Conservation (phyloP, 2,113 vertebrate genomes). For the Nyctereutes procyonoides region DNA sequence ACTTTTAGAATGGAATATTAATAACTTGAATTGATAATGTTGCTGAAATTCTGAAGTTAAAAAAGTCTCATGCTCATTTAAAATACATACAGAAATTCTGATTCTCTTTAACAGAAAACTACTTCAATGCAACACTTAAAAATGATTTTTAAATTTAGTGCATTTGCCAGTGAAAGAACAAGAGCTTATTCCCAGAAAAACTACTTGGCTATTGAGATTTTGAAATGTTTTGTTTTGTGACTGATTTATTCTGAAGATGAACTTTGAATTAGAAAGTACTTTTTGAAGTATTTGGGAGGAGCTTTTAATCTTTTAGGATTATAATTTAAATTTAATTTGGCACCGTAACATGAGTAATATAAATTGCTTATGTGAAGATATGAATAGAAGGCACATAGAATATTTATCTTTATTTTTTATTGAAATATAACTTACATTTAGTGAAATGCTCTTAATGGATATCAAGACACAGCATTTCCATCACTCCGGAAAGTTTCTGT, state of each 20-base stretch:
- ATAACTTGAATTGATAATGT: not conserved
- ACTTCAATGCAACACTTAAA: not conserved
- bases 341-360: not conserved
- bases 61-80: not conserved
- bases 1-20: not conserved
- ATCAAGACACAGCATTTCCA: not conserved
- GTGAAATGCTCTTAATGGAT: not conserved
- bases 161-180: not conserved
- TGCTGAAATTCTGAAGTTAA: not conserved
- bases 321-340: not conserved
- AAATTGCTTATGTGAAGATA: not conserved
- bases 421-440: not conserved
- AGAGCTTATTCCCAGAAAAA: not conserved
- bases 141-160: not conserved
- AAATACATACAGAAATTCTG: not conserved
- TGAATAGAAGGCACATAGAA: not conserved
- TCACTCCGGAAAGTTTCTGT: not conserved
- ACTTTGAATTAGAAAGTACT: not conserved
- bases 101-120: not conserved
- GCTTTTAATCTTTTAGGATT: not conserved
- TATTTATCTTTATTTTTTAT: not conserved
- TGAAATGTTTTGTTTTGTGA: not conserved
- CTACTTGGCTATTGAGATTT: not conserved
- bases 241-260: constrained; percentile 16
- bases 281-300: constrained; percentile 17